phyloP scores from a whole-genome alignment of 1,140 invertebrate genomes.

The Penaeus japonicus region DNA sequence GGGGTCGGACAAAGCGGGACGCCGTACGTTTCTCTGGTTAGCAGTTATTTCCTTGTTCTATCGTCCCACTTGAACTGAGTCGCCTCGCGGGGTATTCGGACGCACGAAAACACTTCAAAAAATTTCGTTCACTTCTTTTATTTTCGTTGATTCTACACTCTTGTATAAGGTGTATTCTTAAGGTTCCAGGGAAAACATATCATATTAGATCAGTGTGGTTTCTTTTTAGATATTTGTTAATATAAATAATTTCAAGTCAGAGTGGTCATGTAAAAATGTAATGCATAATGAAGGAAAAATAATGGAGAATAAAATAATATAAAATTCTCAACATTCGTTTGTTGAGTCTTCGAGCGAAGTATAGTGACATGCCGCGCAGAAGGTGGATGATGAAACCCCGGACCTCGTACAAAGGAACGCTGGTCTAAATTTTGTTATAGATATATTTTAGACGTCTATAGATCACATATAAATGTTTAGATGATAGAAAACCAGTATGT shows the following conservation, averaged over 20 bases:
- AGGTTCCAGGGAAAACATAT: constrained; percentile 14
- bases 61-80: constrained; percentile 60
- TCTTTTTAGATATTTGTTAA: constrained; percentile 8
- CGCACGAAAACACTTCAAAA: constrained; percentile 60
- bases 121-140: constrained; percentile 57
- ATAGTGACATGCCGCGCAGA: constrained; percentile 48
- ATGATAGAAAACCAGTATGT: too few species aligned
- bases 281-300: constrained; percentile 53
- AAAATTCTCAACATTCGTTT: constrained; percentile 56
- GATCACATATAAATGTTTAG: too few species aligned
- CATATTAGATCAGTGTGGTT: background rate
- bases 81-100: constrained; percentile 60
- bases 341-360: constrained; percentile 55
- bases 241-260: background rate
- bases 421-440: constrained; percentile 22
- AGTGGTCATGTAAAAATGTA: background rate
- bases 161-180: constrained; percentile 34
- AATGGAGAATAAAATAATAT: constrained; percentile 57
- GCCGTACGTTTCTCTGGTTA: constrained; percentile 61
- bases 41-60: constrained; percentile 61
- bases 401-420: constrained; percentile 36
- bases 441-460: background rate
- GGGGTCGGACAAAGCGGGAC: constrained; percentile 59
- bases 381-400: constrained; percentile 44
- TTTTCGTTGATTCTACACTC: constrained; percentile 57